Conservation (phyloP, 2,888 invertebrate genomes). For the Eilema sororculum region DNA sequence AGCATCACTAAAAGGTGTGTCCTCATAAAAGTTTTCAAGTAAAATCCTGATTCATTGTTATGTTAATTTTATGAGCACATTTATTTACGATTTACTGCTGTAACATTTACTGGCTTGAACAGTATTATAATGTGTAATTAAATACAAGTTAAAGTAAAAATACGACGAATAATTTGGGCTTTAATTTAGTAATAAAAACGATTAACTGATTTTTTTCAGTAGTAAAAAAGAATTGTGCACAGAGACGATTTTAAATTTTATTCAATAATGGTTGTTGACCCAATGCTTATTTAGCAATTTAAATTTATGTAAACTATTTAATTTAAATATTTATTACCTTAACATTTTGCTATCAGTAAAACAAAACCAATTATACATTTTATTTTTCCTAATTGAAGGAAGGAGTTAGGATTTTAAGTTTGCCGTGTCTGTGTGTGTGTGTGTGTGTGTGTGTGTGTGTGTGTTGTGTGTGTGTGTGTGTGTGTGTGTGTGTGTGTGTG, state of each 20-base stretch:
- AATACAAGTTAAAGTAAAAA: conserved; percentile 26
- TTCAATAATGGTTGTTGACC: conserved; percentile 11
- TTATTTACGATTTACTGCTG: conserved; percentile 34
- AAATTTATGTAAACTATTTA: neutral
- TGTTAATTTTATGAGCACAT: conserved; percentile 45
- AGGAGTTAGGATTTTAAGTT: neutral
- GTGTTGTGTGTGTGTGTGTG: no score
- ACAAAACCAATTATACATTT: neutral
- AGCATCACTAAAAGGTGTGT: conserved; percentile 40
- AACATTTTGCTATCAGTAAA: neutral
- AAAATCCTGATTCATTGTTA: conserved; percentile 39
- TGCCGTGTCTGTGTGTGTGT: no score
- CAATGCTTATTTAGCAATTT: conserved; percentile 1
- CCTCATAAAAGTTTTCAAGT: conserved; percentile 39
- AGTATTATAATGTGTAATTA: conserved; percentile 32
- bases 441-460: no score
- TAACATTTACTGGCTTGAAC: conserved; percentile 25
- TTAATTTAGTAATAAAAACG: conserved; percentile 13
- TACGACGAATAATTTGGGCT: conserved; percentile 11
- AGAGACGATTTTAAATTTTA: conserved; percentile 9
- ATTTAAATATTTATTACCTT: neutral
- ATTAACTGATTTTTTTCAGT: conserved; percentile 9
- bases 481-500: no score
- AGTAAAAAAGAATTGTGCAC: conserved; percentile 6
- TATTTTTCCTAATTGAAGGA: neutral